Evolutionary conservation across 1,140 invertebrate genomes (phyloP).

Genomic region (Macrobrachium rosenbergii): DNA sequence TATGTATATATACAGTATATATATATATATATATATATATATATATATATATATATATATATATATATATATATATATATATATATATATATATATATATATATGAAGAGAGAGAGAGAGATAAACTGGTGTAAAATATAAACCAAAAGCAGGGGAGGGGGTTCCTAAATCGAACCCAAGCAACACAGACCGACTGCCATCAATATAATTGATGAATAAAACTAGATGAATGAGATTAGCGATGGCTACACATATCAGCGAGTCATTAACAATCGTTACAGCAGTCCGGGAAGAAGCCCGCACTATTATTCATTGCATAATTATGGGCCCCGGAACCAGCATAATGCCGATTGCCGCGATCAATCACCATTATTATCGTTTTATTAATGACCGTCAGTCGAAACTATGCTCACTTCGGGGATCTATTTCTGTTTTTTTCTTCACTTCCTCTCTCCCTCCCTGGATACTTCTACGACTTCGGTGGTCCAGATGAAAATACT

Average conservation of each 20-base stretch:
- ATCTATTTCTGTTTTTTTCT: background rate
- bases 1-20: too few species aligned
- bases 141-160: background rate
- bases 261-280: conserved; percentile 23
- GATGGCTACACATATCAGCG: conserved; percentile 24
- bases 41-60: too few species aligned
- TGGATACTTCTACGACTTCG: too few species aligned
- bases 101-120: background rate
- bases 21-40: too few species aligned
- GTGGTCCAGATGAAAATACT: too few species aligned
- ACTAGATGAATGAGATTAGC: conserved; percentile 1
- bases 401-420: conserved; percentile 20
- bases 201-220: background rate
- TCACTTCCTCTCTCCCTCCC: background rate
- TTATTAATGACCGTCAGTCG: conserved; percentile 39
- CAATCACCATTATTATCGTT: conserved; percentile 49
- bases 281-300: background rate
- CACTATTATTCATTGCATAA: conserved; percentile 43
- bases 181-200: background rate
- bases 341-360: conserved; percentile 43
- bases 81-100: too few species aligned
- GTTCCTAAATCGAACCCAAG: too few species aligned
- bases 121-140: too few species aligned
- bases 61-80: too few species aligned
- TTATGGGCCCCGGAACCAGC: conserved; percentile 37